Evolutionary conservation across 1,140 invertebrate genomes (phyloP).

Genomic region (Drosophila nannoptera): DNA sequence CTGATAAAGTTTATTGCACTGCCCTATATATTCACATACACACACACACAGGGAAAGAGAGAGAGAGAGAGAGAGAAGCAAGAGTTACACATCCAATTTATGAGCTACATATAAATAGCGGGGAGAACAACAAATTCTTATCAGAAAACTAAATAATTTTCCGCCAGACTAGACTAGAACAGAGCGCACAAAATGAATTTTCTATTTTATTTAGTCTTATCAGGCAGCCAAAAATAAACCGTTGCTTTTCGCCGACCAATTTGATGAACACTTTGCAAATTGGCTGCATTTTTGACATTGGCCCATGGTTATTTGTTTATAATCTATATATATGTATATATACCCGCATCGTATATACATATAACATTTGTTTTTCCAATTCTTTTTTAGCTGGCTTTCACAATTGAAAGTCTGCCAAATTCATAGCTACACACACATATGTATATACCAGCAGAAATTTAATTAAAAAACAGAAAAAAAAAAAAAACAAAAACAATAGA

Average conservation of each 20-base stretch:
- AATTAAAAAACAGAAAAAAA: neutral
- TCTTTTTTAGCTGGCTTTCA: slow-evolving; percentile 28
- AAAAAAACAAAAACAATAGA: slow-evolving; percentile 26
- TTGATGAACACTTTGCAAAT: slow-evolving; percentile 25
- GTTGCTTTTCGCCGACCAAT: neutral
- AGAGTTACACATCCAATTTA: neutral
- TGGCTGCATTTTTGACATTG: slow-evolving; percentile 65
- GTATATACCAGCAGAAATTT: slow-evolving; percentile 17
- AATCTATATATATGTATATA: slow-evolving; percentile 17
- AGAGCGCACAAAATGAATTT: neutral
- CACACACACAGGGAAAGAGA: no score
- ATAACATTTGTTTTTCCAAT: slow-evolving; percentile 21
- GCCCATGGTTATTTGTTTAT: slow-evolving; percentile 41
- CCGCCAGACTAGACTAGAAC: neutral
- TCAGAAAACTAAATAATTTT: slow-evolving; percentile 1
- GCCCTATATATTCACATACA: no score
- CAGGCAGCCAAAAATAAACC: slow-evolving; percentile 7
- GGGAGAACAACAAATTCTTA: neutral
- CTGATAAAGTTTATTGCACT: no score
- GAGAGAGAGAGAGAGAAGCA: neutral
- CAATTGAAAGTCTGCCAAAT: slow-evolving; percentile 62
- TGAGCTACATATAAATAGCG: neutral
- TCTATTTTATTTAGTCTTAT: slow-evolving; percentile 10
- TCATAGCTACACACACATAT: slow-evolving; percentile 5
- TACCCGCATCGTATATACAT: slow-evolving; percentile 2